Percentiles rank a stretch among this genome's conserved stretches.
These are phyloP conservation scores for Nannobrachium achirus DNA, from an alignment of 2,113 vertebrate species.

Conservation along the genomic window DNA sequence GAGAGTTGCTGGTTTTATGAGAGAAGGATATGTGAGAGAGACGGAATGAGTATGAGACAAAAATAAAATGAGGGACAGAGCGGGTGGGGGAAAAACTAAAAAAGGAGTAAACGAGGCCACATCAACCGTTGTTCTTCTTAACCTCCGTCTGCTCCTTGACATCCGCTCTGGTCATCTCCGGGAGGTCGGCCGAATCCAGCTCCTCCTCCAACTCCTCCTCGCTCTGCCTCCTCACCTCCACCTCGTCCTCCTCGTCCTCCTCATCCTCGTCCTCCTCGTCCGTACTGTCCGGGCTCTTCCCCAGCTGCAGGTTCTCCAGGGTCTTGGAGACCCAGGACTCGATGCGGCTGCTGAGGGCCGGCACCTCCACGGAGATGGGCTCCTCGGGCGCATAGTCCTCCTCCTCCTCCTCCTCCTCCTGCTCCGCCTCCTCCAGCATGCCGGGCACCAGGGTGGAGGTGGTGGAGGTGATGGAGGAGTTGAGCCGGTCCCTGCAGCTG, in stretches of 20 bases:
- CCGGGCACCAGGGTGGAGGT: slow-evolving; percentile 96
- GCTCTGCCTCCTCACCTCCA: slow-evolving; percentile 82
- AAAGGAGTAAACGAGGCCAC: neutral
- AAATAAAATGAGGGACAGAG: neutral
- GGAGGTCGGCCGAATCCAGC: slow-evolving; percentile 78
- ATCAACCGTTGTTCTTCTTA: slow-evolving; percentile 63
- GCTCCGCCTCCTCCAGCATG: slow-evolving; percentile 94
- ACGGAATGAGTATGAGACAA: slow-evolving; percentile 6
- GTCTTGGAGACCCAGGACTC: slow-evolving; percentile 98
- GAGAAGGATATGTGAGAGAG: slow-evolving; percentile 34
- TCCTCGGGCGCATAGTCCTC: slow-evolving; percentile 91
- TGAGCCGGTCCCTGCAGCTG: slow-evolving; percentile 91
- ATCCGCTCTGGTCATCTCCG: slow-evolving; percentile 61
- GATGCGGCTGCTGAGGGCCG: slow-evolving; percentile 92
- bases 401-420: slow-evolving; percentile 89
- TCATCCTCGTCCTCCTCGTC: slow-evolving; percentile 88
- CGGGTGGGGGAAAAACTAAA: neutral
- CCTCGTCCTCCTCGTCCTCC: slow-evolving; percentile 84
- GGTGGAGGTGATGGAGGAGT: slow-evolving; percentile 97
- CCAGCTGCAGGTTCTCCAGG: slow-evolving; percentile 94
- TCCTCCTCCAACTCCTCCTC: slow-evolving; percentile 87
- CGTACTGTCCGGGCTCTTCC: slow-evolving; percentile 87
- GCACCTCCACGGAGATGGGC: slow-evolving; percentile 91
- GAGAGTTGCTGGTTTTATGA: slow-evolving; percentile 54
- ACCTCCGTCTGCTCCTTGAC: slow-evolving; percentile 56